Base-by-base conservation (phyloP, 1,140 invertebrate species). In the Caerostris darwini region DNA sequence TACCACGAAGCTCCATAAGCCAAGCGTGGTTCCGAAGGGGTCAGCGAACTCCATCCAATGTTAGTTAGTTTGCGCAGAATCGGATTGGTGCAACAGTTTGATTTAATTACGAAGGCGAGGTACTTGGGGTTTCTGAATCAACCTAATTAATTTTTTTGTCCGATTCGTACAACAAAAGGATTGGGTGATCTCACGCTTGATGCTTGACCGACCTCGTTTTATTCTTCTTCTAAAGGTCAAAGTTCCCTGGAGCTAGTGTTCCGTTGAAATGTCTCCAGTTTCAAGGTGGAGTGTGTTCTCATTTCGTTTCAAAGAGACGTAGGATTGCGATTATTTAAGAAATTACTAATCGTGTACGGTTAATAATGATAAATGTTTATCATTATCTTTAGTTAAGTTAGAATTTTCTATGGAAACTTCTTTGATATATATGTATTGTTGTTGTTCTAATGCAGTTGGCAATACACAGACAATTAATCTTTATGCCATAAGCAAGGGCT, bases 101-200 rank as follows among this genome's bases (percentile, higher is more conserved):
- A 77, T 77, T 77, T 77, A 77, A 77, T 77, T 77, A 77, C 7
- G 34, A 77, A 77, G 71, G 34, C 50, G 6, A 77, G 34, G 71
- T 7, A 77, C 50, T 77, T 77, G 71, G 71, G 34, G 50, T 50
- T 5, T 12, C 14, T 53, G 71, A 77, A 50, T 77, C 34, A 77
- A 77, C 8, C 71, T 77, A 77, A 77, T 77, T 12, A 77, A 77
- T 4, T 50, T 12, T 53, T 50, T 50, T 53, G 7, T 12, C 19
- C 71, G 34, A 8, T 12, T 10, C 50, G 50, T 34, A 12, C 12
- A 77, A 77, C 71, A 77, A 77, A 77, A 5, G 34, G 34, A 77
- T 77, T 77, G 53, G 34, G 10, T 50, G 3, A 77, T 77, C 71
- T 50, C 34, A 34, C 34, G 71, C 71, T 77, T 50, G 50, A 77